Percentiles rank a stretch among this genome's conserved stretches.
Evolutionary conservation across 2,888 invertebrate genomes (phyloP).

Genomic region (Cyaniris semiargus): DNA sequence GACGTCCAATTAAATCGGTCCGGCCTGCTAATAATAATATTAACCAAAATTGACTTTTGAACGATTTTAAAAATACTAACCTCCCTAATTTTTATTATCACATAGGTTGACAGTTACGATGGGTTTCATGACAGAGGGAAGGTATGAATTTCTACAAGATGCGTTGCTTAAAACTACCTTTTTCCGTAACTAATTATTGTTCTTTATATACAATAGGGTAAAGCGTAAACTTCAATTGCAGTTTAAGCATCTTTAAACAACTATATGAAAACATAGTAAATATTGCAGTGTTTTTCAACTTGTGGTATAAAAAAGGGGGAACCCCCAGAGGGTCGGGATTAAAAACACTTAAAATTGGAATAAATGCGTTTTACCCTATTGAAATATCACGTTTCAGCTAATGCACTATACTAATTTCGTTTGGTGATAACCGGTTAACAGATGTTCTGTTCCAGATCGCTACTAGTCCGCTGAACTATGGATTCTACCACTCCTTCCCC

Average conservation of each 20-base stretch:
- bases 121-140: slow-evolving; percentile 72
- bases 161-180: slow-evolving; percentile 40
- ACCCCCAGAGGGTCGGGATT: too few species aligned
- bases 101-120: slow-evolving; percentile 73
- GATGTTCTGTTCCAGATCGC: slow-evolving; percentile 83
- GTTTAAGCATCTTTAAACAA: too few species aligned
- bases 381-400: slow-evolving; percentile 47
- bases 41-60: background rate
- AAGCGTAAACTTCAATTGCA: background rate
- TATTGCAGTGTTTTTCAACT: too few species aligned
- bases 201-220: background rate
- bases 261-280: too few species aligned
- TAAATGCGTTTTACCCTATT: background rate
- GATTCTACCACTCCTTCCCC: slow-evolving; percentile 83
- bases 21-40: background rate
- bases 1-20: slow-evolving; percentile 12
- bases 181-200: slow-evolving; percentile 35
- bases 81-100: slow-evolving; percentile 44
- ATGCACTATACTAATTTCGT: slow-evolving; percentile 59
- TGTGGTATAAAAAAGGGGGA: too few species aligned
- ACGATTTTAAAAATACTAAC: slow-evolving; percentile 3
- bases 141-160: slow-evolving; percentile 53
- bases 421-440: slow-evolving; percentile 70
- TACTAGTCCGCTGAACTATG: slow-evolving; percentile 87
- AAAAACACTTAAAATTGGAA: background rate